These are phyloP conservation scores for Bellardia bayeri DNA, from an alignment of 2,888 invertebrate species.

Conservation along the genomic window DNA sequence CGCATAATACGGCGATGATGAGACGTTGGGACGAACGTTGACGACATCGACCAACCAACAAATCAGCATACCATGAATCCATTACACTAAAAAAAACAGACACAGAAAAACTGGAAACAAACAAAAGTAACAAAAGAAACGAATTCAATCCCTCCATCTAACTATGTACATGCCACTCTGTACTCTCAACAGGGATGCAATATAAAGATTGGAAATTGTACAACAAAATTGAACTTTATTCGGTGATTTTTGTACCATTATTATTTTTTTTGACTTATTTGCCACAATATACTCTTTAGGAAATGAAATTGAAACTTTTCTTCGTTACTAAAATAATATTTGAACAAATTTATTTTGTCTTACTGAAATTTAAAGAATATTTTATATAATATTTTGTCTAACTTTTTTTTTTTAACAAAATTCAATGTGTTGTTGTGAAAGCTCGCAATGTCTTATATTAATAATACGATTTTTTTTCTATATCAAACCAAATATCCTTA, in stretches of 20 bases:
- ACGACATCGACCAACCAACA: conserved; percentile 42
- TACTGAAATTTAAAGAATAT: no score
- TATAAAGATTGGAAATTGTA: background rate
- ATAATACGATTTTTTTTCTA: no score
- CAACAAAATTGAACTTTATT: background rate
- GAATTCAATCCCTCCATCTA: conserved; percentile 21
- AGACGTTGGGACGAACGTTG: conserved; percentile 20
- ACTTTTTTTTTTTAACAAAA: no score
- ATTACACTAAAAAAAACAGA: conserved; percentile 15
- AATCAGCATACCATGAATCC: conserved; percentile 28
- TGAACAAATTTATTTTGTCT: no score
- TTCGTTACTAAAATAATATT: no score
- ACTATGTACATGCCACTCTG: background rate
- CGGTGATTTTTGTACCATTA: background rate
- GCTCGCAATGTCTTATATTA: no score
- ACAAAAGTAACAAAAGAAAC: conserved; percentile 23
- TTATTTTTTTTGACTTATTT: background rate
- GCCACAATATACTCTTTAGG: no score
- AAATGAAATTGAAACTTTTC: no score
- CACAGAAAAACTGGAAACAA: conserved; percentile 36
- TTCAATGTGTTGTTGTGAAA: no score
- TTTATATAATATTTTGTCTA: no score
- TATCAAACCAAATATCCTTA: no score
- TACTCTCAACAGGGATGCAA: conserved; percentile 19
- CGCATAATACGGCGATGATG: conserved; percentile 13